phyloP scores from a whole-genome alignment of 1,140 invertebrate species.

The Meloidogyne chitwoodi region DNA sequence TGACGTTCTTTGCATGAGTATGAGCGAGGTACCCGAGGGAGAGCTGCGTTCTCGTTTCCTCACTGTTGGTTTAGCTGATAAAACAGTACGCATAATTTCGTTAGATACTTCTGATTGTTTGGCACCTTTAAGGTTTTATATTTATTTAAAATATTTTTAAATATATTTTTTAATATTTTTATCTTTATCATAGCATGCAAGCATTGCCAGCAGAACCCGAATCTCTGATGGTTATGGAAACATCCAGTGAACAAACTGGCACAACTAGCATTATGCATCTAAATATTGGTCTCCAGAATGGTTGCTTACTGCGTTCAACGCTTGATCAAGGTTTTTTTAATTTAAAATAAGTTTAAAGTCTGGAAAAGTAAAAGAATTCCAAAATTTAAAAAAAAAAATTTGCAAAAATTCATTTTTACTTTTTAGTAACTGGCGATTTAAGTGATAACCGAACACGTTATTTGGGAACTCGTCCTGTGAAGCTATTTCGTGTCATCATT shows the following conservation, averaged over 20 bases:
- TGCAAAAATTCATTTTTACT: background rate
- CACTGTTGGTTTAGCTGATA: conserved; percentile 90
- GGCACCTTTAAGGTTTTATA: conserved; percentile 48
- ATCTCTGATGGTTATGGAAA: conserved; percentile 92
- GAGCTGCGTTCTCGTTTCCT: conserved; percentile 93
- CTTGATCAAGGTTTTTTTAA: conserved; percentile 71
- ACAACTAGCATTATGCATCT: conserved; percentile 74
- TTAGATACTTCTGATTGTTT: conserved; percentile 72
- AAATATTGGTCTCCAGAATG: conserved; percentile 96
- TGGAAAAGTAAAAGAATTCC: too few species aligned
- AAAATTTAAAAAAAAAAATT: too few species aligned
- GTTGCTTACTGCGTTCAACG: conserved; percentile 86
- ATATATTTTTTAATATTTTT: conserved; percentile 24
- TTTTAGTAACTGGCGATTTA: conserved; percentile 83
- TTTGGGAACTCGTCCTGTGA: conserved; percentile 86
- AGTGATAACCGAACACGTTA: conserved; percentile 94
- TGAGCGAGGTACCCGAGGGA: conserved; percentile 86
- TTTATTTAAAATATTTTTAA: background rate
- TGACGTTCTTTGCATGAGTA: conserved; percentile 95
- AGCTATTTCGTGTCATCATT: conserved; percentile 88
- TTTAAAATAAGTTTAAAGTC: background rate
- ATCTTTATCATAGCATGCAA: conserved; percentile 80
- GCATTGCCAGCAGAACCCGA: conserved; percentile 91
- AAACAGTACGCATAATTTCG: conserved; percentile 94
- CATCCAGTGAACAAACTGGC: conserved; percentile 65